These are phyloP conservation scores for Eurystomus glaucurus DNA, from an alignment of 2,797 vertebrate species.

Conservation along the genomic window DNA sequence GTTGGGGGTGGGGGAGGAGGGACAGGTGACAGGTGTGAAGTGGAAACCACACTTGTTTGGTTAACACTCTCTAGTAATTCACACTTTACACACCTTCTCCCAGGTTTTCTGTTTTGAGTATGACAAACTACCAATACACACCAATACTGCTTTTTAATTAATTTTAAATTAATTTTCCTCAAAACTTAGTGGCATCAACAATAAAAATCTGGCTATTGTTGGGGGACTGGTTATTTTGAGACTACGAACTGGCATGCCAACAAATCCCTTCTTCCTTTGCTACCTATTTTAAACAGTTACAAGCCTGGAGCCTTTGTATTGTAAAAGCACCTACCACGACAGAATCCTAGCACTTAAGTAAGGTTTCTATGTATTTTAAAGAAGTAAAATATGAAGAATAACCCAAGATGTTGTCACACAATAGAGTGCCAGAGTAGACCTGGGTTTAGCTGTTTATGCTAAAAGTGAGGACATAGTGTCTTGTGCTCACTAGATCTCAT, in stretches of 20 bases:
- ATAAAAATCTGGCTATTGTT: not conserved
- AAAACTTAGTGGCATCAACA: not conserved
- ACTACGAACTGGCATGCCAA: not conserved
- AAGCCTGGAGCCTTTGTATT: not conserved
- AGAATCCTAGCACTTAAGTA: not conserved
- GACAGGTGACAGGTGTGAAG: not conserved
- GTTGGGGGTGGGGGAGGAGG: too few species aligned
- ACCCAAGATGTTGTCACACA: not conserved
- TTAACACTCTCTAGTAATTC: not conserved
- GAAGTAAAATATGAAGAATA: not conserved
- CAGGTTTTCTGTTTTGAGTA: not conserved
- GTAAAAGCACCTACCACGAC: not conserved
- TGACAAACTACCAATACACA: not conserved
- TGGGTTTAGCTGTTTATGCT: not conserved
- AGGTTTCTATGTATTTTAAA: not conserved
- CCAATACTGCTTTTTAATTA: too few species aligned
- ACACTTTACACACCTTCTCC: not conserved
- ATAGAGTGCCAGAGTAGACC: not conserved
- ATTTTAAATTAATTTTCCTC: not conserved
- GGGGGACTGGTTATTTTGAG: not conserved
- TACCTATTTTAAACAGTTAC: not conserved
- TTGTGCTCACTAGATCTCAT: not conserved
- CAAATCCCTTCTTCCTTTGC: not conserved
- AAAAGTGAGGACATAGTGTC: not conserved
- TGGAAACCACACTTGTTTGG: not conserved